phyloP scores from a whole-genome alignment of 1,140 invertebrate species.

The Ephestia elutella region DNA sequence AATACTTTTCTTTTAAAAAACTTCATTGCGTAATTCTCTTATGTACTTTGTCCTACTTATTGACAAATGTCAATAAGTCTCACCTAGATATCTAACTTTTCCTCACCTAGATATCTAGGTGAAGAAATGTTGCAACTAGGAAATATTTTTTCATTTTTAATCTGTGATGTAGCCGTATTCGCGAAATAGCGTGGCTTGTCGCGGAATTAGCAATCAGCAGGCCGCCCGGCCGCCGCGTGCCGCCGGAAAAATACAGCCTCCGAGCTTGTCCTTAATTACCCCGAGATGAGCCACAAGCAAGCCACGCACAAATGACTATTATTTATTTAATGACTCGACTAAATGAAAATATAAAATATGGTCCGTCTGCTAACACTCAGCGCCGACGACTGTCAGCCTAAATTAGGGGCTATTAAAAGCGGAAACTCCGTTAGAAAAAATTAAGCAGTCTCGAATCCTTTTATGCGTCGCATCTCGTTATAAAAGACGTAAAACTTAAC shows the following conservation, averaged over 20 bases:
- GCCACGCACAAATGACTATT: conserved; percentile 46
- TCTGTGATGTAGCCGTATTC: conserved; percentile 33
- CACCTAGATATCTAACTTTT: too few species aligned
- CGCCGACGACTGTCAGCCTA: conserved; percentile 18
- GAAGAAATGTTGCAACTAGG: background rate
- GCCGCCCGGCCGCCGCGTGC: conserved; percentile 20
- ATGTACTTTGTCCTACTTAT: background rate
- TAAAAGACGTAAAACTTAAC: conserved; percentile 52
- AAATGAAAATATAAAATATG: conserved; percentile 50
- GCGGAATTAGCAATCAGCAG: conserved; percentile 60
- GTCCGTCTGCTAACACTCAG: conserved; percentile 7
- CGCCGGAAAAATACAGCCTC: conserved; percentile 38
- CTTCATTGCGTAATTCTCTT: background rate
- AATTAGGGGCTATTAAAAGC: conserved; percentile 12
- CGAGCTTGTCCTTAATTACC: conserved; percentile 55
- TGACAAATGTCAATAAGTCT: background rate
- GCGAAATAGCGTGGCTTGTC: conserved; percentile 55
- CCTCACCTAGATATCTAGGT: background rate
- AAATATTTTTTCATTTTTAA: conserved; percentile 27
- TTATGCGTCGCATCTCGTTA: conserved; percentile 38
- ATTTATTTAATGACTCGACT: conserved; percentile 42
- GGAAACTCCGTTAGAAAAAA: conserved; percentile 15
- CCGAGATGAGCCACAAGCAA: conserved; percentile 45
- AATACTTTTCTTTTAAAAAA: too few species aligned
- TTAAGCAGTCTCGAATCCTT: conserved; percentile 23